Evolutionary conservation across 2,888 invertebrate genomes (phyloP), one percentile per base, ranked within the genome.

Genomic region (Cryptosula pallasiana): DNA sequence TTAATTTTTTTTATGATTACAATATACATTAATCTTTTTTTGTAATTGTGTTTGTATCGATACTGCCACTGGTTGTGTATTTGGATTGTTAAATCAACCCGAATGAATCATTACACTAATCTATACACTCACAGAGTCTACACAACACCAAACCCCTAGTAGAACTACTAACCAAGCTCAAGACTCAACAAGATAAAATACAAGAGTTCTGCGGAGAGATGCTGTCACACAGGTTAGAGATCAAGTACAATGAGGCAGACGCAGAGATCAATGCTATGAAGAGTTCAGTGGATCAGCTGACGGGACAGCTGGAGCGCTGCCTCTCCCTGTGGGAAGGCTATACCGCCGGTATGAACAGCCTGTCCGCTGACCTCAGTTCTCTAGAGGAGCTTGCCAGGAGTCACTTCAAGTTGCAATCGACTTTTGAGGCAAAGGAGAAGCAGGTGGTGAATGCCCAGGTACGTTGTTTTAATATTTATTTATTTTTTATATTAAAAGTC

Each of bases 251-350:
- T 27, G 63, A 20, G 2, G 63, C 63, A 20, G 27, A 20, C 16
- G 34, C 2, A 9, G 63, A 63, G 25, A 27, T 63, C 2, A 13
- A 20, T 13, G 63, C 32, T 32, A 9, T 63, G 27, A 27, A 63
- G n/a, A 13, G 16, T 29, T 20, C 63, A 9, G 32, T 34, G 2
- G 32, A 63, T 13, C 32, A 32, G 25, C 63, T 63, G 5, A 13
- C 32, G 9, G 9, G n/a, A 13, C 63, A 63, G 34, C 34, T 63
- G 34, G 63, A 32, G 34, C 27, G 32, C 13, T 63, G 63, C 32
- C 63, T 63, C 32, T 27, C 29, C 32, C 63, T 63, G 34, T 63
- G 63, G 63, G 63, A 25, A 27, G n/a, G 29, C 9, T 63, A 63
- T 32, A 16, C 63, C n/a, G 16, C 29, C 13, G 13, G 16, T 5